phyloP scores from a whole-genome alignment of 35 echinoderm and acorn worm genomes.

The Acanthaster planci region DNA sequence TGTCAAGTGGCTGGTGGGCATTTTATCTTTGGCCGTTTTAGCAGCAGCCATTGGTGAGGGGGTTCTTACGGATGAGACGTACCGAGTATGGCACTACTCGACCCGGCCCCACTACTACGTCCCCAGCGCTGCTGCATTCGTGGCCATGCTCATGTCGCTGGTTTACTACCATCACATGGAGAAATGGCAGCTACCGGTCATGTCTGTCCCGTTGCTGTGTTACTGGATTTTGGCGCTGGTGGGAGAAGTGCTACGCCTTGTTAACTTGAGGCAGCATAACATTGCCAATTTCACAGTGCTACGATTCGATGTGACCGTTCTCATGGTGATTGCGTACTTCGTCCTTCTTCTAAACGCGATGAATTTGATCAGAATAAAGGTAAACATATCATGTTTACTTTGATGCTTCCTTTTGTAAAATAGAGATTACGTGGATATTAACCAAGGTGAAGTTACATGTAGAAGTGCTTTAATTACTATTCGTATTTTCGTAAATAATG shows the following conservation, averaged over 20 bases:
- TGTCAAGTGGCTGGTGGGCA: constrained; percentile 34
- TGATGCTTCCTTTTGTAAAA: too few species aligned
- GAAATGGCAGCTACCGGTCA: constrained; percentile 29
- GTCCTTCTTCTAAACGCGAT: neutral
- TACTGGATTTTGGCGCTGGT: constrained; percentile 38
- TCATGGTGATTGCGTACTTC: neutral
- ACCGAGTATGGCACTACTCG: neutral
- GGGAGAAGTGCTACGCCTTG: constrained; percentile 26
- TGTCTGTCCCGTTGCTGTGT: constrained; percentile 25
- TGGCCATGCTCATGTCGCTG: constrained; percentile 24
- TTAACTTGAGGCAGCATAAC: constrained; percentile 36
- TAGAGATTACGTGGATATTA: too few species aligned
- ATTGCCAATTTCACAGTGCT: neutral
- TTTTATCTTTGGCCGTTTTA: constrained; percentile 1
- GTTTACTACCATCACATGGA: constrained; percentile 66
- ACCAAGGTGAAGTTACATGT: too few species aligned
- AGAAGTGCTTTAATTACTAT: too few species aligned
- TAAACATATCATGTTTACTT: too few species aligned
- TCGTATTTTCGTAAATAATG: too few species aligned
- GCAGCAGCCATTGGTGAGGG: constrained; percentile 47
- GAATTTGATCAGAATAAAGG: constrained; percentile 30
- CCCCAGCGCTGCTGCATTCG: neutral
- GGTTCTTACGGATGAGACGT: constrained; percentile 43
- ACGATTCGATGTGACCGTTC: constrained; percentile 14
- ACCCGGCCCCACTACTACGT: constrained; percentile 54